Percentiles rank a stretch among this genome's conserved stretches.
These are phyloP conservation scores for Catharus ustulatus DNA, from an alignment of 2,797 vertebrate genomes.

Conservation along the genomic window DNA sequence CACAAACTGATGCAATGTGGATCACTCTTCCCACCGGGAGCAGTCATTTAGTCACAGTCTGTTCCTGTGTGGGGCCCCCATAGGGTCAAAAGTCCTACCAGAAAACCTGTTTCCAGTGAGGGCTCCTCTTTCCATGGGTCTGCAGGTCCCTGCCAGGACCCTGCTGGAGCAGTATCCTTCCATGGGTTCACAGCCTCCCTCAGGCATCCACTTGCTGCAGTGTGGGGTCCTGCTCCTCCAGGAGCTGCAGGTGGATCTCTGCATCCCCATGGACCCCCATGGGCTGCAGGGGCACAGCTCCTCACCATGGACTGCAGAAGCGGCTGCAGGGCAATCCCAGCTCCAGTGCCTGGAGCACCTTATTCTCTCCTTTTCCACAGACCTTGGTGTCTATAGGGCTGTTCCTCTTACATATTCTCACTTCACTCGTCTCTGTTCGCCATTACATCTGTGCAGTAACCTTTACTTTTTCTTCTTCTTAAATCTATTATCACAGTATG, in stretches of 20 bases:
- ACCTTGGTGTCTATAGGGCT: background rate
- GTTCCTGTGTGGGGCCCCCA: background rate
- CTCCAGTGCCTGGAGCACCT: accelerated
- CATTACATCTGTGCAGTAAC: background rate
- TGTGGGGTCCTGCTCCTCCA: background rate
- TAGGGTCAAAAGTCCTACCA: background rate
- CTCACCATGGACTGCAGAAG: too few relatives aligned
- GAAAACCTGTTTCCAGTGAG: background rate
- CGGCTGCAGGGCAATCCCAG: background rate
- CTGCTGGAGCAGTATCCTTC: background rate
- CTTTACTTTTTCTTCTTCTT: background rate
- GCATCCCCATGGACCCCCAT: accelerated
- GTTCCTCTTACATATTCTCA: background rate
- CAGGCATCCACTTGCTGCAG: background rate
- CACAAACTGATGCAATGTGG: background rate
- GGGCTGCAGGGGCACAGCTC: background rate
- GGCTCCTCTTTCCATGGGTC: background rate
- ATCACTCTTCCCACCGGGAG: background rate
- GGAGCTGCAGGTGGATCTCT: background rate
- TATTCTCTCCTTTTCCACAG: background rate
- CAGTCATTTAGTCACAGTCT: background rate
- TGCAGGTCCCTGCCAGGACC: background rate
- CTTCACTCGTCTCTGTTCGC: too few relatives aligned
- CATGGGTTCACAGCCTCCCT: background rate
- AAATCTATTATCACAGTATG: background rate